Base-by-base conservation (phyloP, 1,140 invertebrate genomes). In the Habropoda laboriosa region DNA sequence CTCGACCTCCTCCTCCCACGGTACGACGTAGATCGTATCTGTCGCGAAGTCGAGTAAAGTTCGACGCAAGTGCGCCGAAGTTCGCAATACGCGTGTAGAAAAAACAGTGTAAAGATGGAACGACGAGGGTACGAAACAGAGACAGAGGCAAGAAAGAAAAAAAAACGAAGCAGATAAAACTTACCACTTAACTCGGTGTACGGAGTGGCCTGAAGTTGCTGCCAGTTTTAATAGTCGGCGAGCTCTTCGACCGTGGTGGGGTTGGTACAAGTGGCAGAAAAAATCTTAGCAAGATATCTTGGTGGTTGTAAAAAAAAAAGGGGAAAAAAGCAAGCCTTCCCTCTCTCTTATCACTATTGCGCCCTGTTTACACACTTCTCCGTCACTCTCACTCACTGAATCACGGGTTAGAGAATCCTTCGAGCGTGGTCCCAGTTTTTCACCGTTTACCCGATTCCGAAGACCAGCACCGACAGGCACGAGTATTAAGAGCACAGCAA, bases 171-270 rank as follows among this genome's bases (percentile, higher is more conserved):
- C n/a, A 40, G 42, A 60, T 86, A 87, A 86, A 86, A 89, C 90
- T 91, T 86, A 91, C 90, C 90, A 90, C 89, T n/a, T n/a, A n/a
- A n/a, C n/a, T 90, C 72, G 83, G 78, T 75, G 70, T 63, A 84
- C 81, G 83, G 81, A 86, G 83, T 78, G 86, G 84, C 87, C 86
- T 87, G 78, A 89, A 89, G 86, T 88, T 75, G 87, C 83, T 86
- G 88, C 87, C 76, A 73, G 67, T 83, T 83, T 83, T 83, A 87
- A 87, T 80, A 72, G 47, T 76, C 51, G 21, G 27, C 27, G 49
- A 47, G 40, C 51, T 66, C 16, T 47, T 66, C 78, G 38, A 53
- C 35, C 32, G 30, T 27, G 0, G 70, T 51, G 67, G n/a, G n/a
- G n/a, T n/a, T n/a, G n/a, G 79, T 71, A 76, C 30, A 55, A 57